Evolutionary conservation across 2,113 vertebrate species (phyloP).

Genomic region (Pelusios castaneus): DNA sequence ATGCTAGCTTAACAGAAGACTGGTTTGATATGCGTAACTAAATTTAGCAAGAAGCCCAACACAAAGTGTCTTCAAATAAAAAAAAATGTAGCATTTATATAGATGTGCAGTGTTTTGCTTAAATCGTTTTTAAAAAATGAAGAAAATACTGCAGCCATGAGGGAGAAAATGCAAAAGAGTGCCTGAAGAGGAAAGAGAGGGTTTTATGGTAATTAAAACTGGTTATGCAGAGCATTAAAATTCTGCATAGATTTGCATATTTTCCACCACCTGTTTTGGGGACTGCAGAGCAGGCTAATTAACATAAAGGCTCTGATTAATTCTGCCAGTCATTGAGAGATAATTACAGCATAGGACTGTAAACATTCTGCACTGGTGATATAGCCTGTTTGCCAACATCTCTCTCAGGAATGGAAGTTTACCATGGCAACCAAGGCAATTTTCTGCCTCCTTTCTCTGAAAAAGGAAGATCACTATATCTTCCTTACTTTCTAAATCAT

Average conservation of each 20-base stretch:
- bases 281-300: slow-evolving; percentile 94
- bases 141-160: slow-evolving; percentile 63
- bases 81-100: slow-evolving; percentile 16
- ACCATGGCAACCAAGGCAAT: slow-evolving; percentile 86
- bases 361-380: slow-evolving; percentile 85
- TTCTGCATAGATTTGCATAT: slow-evolving; percentile 99
- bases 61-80: slow-evolving; percentile 18
- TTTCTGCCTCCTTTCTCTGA: slow-evolving; percentile 79
- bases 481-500: slow-evolving; percentile 70
- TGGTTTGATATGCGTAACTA: slow-evolving; percentile 32
- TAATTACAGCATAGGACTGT: slow-evolving; percentile 84
- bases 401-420: slow-evolving; percentile 82
- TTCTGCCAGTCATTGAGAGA: slow-evolving; percentile 93
- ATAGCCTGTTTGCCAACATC: slow-evolving; percentile 86
- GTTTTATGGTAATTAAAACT: slow-evolving; percentile 94
- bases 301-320: slow-evolving; percentile 98
- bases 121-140: slow-evolving; percentile 31
- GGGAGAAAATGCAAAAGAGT: slow-evolving; percentile 60
- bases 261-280: slow-evolving; percentile 98
- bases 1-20: background rate
- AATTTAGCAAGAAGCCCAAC: background rate
- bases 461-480: slow-evolving; percentile 81
- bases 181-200: slow-evolving; percentile 74
- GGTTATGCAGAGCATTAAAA: slow-evolving; percentile 93
- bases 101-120: slow-evolving; percentile 11